phyloP scores from a whole-genome alignment of 2,888 invertebrate species.

The Euplexia lucipara region DNA sequence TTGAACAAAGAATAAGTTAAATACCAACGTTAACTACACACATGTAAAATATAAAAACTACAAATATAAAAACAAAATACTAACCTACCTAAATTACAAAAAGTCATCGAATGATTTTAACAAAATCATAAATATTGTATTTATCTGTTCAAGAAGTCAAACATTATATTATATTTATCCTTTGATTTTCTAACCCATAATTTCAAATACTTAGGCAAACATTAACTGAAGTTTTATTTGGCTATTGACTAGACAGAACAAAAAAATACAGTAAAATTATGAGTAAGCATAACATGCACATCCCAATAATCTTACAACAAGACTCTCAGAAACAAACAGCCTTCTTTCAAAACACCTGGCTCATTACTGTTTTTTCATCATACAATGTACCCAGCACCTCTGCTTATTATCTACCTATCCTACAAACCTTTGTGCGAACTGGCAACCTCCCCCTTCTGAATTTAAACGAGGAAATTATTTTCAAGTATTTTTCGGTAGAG shows the following conservation, averaged over 20 bases:
- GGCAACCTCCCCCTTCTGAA: slow-evolving; percentile 85
- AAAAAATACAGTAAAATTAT: background rate
- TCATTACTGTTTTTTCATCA: slow-evolving; percentile 79
- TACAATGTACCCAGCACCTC: slow-evolving; percentile 83
- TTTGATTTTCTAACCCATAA: no score
- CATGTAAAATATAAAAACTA: no score
- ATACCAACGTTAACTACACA: no score
- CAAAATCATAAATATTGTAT: no score
- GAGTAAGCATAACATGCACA: background rate
- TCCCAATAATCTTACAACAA: background rate
- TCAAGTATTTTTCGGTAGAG: slow-evolving; percentile 90
- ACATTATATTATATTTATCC: no score
- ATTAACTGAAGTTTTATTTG: no score
- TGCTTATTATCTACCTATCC: slow-evolving; percentile 77
- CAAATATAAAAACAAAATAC: no score
- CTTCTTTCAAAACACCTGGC: slow-evolving; percentile 75
- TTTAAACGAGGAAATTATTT: slow-evolving; percentile 91
- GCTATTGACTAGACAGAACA: background rate
- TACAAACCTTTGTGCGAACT: slow-evolving; percentile 81
- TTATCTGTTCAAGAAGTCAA: no score
- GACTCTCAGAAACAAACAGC: slow-evolving; percentile 75
- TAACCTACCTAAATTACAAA: no score
- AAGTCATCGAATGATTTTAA: no score
- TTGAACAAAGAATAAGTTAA: no score
- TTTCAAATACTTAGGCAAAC: no score